Evolutionary conservation across 2,797 vertebrate genomes (phyloP).

Genomic region (Ataeniobius toweri): DNA sequence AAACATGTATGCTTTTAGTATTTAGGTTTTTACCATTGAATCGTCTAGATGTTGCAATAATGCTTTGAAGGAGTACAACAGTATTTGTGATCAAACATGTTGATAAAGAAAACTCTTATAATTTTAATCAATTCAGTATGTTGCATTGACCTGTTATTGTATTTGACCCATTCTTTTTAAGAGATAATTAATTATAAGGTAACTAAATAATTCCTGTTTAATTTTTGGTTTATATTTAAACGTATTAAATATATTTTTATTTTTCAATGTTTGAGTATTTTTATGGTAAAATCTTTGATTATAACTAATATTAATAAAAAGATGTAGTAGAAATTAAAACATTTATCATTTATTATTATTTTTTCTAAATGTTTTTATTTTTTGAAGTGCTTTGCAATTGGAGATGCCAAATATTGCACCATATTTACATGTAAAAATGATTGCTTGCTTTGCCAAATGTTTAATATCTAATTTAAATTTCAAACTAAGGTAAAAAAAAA

Average conservation of each 20-base stretch:
- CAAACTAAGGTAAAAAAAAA: not conserved
- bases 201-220: no score
- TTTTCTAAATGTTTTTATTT: not conserved
- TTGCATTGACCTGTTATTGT: not conserved
- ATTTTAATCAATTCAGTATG: not conserved
- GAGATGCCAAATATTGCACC: not conserved
- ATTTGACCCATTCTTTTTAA: not conserved
- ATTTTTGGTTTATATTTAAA: not conserved
- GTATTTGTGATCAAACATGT: not conserved
- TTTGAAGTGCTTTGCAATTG: not conserved
- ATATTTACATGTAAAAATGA: not conserved
- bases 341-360: not conserved
- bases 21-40: not conserved
- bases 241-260: not conserved
- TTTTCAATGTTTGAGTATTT: not conserved
- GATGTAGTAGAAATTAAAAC: not conserved
- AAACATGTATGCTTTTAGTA: not conserved
- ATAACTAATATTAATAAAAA: not conserved
- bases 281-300: not conserved
- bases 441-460: not conserved
- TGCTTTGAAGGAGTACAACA: not conserved
- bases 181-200: not conserved
- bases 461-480: not conserved
- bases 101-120: not conserved
- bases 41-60: no score